Conservation (phyloP, 2,888 invertebrate species). For the Sminthurides aquaticus region DNA sequence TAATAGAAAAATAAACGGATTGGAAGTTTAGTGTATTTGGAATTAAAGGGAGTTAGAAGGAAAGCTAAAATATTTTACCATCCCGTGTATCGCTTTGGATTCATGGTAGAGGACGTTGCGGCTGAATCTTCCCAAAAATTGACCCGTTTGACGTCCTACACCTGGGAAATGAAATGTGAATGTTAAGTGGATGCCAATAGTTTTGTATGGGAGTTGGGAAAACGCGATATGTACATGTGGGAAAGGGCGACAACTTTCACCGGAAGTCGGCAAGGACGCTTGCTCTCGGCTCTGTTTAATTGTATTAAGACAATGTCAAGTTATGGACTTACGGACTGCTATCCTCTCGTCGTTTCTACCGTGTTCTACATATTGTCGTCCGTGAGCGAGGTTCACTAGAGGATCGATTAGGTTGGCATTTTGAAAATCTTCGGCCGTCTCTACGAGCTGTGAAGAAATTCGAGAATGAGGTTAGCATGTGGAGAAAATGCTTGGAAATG, state of each 20-base stretch:
- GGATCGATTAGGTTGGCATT: conserved; percentile 32
- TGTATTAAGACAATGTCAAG: too few relatives aligned
- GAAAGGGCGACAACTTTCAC: too few relatives aligned
- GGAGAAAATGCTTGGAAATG: background rate
- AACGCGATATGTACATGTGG: background rate
- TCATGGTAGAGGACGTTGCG: conserved; percentile 36
- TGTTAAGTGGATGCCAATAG: background rate
- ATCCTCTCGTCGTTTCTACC: conserved; percentile 38
- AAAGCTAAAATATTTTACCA: too few relatives aligned
- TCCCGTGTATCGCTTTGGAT: conserved; percentile 38
- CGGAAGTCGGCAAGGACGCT: background rate
- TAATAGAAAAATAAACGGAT: background rate
- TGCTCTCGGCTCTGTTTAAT: too few relatives aligned
- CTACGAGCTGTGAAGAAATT: conserved; percentile 24
- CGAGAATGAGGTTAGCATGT: background rate
- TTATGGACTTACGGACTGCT: conserved; percentile 31
- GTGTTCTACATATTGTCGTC: conserved; percentile 36
- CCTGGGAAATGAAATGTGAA: conserved; percentile 23
- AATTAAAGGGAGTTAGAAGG: too few relatives aligned
- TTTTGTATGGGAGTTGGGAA: background rate
- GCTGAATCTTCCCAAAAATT: conserved; percentile 37
- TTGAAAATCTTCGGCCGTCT: conserved; percentile 33
- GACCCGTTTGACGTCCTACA: conserved; percentile 37
- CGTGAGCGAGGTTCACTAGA: conserved; percentile 28
- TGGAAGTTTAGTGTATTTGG: too few relatives aligned